phyloP scores from a whole-genome alignment of 2,113 vertebrate genomes.

The Benitochromis conjunctus region DNA sequence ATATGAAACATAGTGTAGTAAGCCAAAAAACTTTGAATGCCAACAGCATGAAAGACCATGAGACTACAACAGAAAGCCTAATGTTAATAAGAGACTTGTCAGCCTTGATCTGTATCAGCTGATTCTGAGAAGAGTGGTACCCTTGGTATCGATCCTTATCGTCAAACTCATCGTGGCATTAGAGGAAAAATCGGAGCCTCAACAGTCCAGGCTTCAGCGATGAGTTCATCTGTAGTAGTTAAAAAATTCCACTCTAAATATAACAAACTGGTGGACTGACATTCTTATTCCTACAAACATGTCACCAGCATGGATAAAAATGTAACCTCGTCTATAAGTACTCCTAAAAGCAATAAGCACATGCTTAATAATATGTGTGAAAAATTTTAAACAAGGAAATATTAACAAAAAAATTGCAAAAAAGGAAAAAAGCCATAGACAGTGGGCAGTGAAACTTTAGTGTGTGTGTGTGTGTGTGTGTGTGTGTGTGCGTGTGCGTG shows the following conservation, averaged over 20 bases:
- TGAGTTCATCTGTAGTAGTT: not conserved
- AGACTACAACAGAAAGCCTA: not conserved
- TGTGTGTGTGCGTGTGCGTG: not conserved
- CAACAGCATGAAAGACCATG: not conserved
- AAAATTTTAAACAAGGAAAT: not conserved
- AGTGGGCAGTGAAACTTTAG: not conserved
- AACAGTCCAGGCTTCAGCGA: not conserved
- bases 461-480: not conserved
- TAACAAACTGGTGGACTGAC: not conserved
- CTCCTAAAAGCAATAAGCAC: not conserved
- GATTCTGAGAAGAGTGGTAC: not conserved
- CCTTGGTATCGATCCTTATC: not conserved
- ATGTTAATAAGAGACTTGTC: not conserved
- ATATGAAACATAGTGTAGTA: not conserved
- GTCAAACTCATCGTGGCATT: not conserved
- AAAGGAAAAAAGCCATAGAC: not conserved
- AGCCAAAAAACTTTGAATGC: not conserved
- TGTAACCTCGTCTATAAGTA: not conserved
- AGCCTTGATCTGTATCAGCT: not conserved
- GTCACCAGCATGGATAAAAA: not conserved
- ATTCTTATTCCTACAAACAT: not conserved
- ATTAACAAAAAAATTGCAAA: not conserved
- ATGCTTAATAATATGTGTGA: not conserved
- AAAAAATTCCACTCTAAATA: not conserved
- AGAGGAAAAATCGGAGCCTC: not conserved